Base-by-base conservation (phyloP, 2,888 invertebrate genomes). In the Melanargia galathea region DNA sequence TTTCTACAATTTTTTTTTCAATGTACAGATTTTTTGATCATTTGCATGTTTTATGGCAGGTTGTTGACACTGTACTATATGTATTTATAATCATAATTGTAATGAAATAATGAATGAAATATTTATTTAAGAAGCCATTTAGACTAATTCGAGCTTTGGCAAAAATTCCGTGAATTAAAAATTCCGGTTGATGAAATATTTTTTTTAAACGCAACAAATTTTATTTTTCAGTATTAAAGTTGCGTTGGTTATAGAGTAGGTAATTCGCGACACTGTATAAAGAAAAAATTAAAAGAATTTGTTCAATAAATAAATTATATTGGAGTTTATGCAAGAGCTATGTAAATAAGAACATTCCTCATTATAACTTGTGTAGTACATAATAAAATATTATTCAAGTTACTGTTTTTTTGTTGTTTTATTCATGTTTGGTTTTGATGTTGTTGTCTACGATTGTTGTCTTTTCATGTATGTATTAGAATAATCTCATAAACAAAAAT, bases 331-430 rank as follows among this genome's bases (percentile, higher is more conserved):
- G 78, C 80, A 82, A 83, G 85, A 79, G 82, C 86, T 90, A 88
- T 92, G 92, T 92, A 92, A 90, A 92, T 92, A 91, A 89, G 86
- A 89, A 92, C 92, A 92, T 92, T 92, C 92, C 92, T 92, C 90
- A 88, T 85, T 88, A 84, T 83, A 87, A 91, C 86, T 90, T 85
- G 88, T 87, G 91, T 92, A 92, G 92, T 91, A 90, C 87, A 90
- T 90, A 90, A 90, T 90, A 89, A 90, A 87, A 90, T 89, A 91
- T 90, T 90, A 90, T 90, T 88, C 88, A 87, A 91, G 90, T 91
- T 90, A 90, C 90, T 90, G 90, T 90, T 91, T 79, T 49, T 73
- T 69, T 58, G 71, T 74, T 71, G 84, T 89, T 88, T 90, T 76
- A 79, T 82, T 86, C 77, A 3, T 18, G 30, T 33, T n/a, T 38